Percentiles rank a stretch among this genome's conserved stretches.
These are phyloP conservation scores for Machimus atricapillus DNA, from an alignment of 2,888 invertebrate species.

Conservation along the genomic window DNA sequence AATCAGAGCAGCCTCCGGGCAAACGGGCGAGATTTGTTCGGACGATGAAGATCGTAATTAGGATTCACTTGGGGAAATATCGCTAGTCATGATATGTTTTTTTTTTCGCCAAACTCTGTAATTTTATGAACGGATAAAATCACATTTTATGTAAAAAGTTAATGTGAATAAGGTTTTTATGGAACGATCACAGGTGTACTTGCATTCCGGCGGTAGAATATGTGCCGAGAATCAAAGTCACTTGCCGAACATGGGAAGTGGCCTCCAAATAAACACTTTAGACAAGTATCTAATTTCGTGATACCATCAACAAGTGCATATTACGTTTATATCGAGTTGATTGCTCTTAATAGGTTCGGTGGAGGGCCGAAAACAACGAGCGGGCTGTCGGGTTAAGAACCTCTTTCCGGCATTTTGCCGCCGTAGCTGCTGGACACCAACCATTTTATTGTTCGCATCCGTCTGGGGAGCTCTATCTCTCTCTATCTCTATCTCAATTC, in stretches of 20 bases:
- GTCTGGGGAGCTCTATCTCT: neutral
- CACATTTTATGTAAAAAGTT: neutral
- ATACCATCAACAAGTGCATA: slow-evolving; percentile 11
- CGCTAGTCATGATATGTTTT: neutral
- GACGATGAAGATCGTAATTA: slow-evolving; percentile 19
- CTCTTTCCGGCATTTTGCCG: neutral
- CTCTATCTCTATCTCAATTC: neutral
- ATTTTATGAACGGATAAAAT: slow-evolving; percentile 1
- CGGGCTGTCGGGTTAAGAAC: slow-evolving; percentile 3
- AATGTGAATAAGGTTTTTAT: neutral
- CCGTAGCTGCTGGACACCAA: neutral
- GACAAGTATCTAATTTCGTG: slow-evolving; percentile 1
- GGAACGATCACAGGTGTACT: neutral
- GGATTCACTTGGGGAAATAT: neutral
- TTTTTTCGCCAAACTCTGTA: neutral
- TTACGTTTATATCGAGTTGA: neutral
- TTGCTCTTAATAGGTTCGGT: neutral
- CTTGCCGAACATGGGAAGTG: neutral
- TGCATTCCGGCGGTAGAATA: neutral
- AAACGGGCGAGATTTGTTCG: neutral
- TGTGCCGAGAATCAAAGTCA: neutral
- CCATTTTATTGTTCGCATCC: slow-evolving; percentile 19
- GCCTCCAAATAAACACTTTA: neutral
- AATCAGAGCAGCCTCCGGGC: neutral
- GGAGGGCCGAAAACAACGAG: neutral